These are phyloP conservation scores for Colletes gigas DNA, from an alignment of 1,140 invertebrate species.

Conservation along the genomic window DNA sequence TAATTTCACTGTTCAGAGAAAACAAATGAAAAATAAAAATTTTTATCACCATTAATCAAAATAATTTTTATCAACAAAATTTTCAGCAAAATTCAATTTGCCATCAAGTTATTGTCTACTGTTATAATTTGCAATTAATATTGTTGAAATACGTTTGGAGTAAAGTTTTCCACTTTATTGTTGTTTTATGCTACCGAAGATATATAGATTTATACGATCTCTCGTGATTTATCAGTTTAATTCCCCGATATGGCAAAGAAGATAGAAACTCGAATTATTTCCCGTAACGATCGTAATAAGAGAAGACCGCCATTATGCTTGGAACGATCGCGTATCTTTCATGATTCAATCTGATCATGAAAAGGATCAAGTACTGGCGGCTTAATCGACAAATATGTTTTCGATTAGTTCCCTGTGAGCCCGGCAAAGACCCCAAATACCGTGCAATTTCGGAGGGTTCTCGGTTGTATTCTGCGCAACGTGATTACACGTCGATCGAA, in stretches of 20 bases:
- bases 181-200: neutral
- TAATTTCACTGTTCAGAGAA: no score
- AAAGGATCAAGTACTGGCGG: conserved; percentile 32
- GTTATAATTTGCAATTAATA: no score
- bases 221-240: neutral
- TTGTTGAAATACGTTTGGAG: neutral
- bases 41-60: no score
- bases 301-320: neutral
- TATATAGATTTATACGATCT: neutral
- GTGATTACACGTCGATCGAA: conserved; percentile 51
- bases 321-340: conserved; percentile 14
- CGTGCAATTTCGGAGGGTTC: conserved; percentile 50
- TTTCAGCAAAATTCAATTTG: no score
- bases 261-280: conserved; percentile 11
- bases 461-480: conserved; percentile 26
- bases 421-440: conserved; percentile 35
- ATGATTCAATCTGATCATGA: conserved; percentile 46
- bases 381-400: conserved; percentile 53
- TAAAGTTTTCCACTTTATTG: neutral
- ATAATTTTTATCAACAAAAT: no score
- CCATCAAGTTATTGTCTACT: no score
- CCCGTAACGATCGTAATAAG: conserved; percentile 12
- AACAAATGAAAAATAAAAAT: no score
- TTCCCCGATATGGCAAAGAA: neutral
- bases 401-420: conserved; percentile 40